A percentile compares a stretch with the other conserved stretches of the same genome.
Conservation (phyloP, 2,888 invertebrate genomes). For the Chydorus sphaericus region DNA sequence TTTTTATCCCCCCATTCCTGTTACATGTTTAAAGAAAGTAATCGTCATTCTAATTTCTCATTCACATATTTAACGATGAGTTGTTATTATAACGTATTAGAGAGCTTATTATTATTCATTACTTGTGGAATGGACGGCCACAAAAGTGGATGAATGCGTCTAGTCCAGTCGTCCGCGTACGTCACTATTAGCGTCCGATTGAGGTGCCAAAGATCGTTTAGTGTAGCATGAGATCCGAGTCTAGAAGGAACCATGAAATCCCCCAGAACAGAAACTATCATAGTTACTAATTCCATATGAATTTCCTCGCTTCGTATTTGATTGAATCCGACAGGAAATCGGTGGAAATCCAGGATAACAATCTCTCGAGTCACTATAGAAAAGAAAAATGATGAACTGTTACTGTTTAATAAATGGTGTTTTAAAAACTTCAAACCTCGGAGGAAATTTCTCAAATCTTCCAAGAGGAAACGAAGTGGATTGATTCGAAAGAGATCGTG, state of each 20-base stretch:
- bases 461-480: slow-evolving; percentile 35
- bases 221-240: slow-evolving; percentile 35
- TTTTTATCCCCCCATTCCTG: slow-evolving; percentile 41
- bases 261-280: slow-evolving; percentile 40
- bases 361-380: slow-evolving; percentile 21
- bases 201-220: slow-evolving; percentile 40
- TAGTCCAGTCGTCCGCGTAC: slow-evolving; percentile 39
- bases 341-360: slow-evolving; percentile 63
- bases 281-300: slow-evolving; percentile 39
- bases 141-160: slow-evolving; percentile 28
- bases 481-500: slow-evolving; percentile 54
- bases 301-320: slow-evolving; percentile 24
- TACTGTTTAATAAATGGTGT: slow-evolving; percentile 31
- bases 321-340: slow-evolving; percentile 52
- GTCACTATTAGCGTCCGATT: slow-evolving; percentile 42
- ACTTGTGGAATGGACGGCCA: slow-evolving; percentile 48
- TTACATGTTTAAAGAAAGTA: neutral
- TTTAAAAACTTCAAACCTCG: slow-evolving; percentile 17
- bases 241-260: slow-evolving; percentile 39
- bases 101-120: too few relatives aligned
- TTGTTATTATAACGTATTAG: neutral
- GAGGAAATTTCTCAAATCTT: slow-evolving; percentile 24
- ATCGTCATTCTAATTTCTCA: too few relatives aligned
- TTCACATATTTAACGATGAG: neutral
- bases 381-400: neutral